Conservation (phyloP, 2,797 vertebrate species). For the Scyliorhinus canicula region DNA sequence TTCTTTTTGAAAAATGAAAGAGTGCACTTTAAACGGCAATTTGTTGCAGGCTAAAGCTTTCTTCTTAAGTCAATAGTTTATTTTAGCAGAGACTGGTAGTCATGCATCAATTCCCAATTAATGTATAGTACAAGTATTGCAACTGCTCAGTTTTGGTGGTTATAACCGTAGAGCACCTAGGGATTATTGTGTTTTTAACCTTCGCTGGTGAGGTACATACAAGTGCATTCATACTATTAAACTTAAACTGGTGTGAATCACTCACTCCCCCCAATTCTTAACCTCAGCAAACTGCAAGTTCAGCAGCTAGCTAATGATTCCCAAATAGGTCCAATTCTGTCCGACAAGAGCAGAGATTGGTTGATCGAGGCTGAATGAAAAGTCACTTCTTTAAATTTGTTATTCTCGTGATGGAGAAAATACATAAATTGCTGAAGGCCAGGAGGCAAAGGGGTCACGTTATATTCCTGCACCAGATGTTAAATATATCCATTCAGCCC, state of each 20-base stretch:
- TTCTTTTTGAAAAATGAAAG: background rate
- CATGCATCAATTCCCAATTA: background rate
- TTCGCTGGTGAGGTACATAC: background rate
- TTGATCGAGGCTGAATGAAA: background rate
- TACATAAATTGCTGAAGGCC: background rate
- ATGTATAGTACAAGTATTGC: background rate
- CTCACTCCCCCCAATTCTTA: background rate
- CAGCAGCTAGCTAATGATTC: background rate
- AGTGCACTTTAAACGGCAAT: background rate
- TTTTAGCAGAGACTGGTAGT: background rate
- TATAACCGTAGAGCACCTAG: too few relatives aligned
- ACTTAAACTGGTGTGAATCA: background rate
- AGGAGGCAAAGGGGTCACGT: background rate
- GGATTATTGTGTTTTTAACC: background rate
- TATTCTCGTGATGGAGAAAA: background rate
- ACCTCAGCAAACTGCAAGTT: background rate
- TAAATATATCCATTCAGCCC: background rate
- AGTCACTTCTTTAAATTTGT: background rate
- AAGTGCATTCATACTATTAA: background rate
- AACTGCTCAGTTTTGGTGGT: background rate
- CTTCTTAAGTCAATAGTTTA: background rate
- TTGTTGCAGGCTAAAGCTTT: background rate
- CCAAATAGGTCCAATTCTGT: background rate
- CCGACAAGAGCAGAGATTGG: background rate
- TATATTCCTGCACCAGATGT: background rate